Evolutionary conservation across 2,888 invertebrate genomes (phyloP), one percentile per base, ranked within the genome.

Genomic region (Theodoxus fluviatilis): DNA sequence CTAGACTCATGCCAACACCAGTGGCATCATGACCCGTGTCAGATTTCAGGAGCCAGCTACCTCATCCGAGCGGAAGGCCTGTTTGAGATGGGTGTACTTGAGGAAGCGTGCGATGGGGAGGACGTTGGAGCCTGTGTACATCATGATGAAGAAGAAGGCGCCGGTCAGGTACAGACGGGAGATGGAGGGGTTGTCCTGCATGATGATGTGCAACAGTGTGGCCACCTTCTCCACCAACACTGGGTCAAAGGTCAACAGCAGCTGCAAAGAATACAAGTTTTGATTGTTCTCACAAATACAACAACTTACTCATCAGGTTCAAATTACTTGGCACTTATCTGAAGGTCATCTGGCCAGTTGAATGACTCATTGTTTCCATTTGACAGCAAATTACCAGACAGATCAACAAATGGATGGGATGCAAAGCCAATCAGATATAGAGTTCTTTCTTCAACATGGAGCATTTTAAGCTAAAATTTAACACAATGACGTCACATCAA

Each of bases 41-140:
- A 43, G 18, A 43, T 43, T 43, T 43, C 18, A 43, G 18, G 43
- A 12, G 18, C 3, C 12, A 12, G 74, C 35, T 84, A 94, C 95
- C 89, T 96, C 95, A 78, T 96, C 95, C 55, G 93, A 92, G 81
- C 95, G 91, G 84, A 96, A 97, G 0, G 97, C 96, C 87, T 99
- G 98, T 83, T 94, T 94, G 89, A 94, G 93, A 86, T 99, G 99
- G 1, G 98, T 96, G 78, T 96, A 90, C 83, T 98, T 93, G 66
- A 99, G 90, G 88, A 99, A 96, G 81, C 93, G 91, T 0, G 98
- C 98, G 68, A 99, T 93, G 0, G 98, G 98, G 75, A 99, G 89
- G 72, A 99, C 92, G 85, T 99, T 99, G 43, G 98, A 98, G 18
- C 98, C 99, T 0, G 96, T 98, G 87, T 99, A 99, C 93, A 99